phyloP scores from a whole-genome alignment of 1,140 invertebrate genomes.

The Drosophila mayri region DNA sequence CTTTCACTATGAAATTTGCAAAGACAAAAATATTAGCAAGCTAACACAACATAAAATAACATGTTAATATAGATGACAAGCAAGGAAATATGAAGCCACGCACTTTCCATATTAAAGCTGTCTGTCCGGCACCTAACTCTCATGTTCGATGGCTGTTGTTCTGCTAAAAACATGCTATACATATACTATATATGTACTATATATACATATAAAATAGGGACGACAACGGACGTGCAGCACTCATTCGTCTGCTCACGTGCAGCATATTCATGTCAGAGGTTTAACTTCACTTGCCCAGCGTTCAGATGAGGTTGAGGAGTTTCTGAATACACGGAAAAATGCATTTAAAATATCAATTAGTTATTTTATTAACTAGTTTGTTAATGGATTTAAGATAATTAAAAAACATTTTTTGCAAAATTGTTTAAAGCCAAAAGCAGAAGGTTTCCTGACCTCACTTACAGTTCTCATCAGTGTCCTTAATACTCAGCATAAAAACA shows the following conservation, averaged over 20 bases:
- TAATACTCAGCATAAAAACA: neutral
- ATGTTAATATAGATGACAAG: conserved; percentile 21
- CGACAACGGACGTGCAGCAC: conserved; percentile 30
- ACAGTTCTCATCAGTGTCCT: neutral
- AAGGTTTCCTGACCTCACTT: no score
- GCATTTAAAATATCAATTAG: no score
- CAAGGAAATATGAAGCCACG: neutral
- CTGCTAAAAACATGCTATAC: conserved; percentile 15
- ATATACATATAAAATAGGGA: conserved; percentile 1
- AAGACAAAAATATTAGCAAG: conserved; percentile 2
- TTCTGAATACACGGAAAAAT: neutral
- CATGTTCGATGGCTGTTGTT: conserved; percentile 26
- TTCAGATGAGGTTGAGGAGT: neutral
- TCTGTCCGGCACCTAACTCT: conserved; percentile 14
- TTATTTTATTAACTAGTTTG: neutral
- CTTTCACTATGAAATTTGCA: conserved; percentile 6
- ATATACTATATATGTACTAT: neutral
- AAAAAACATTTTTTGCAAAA: no score
- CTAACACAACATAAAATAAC: conserved; percentile 13
- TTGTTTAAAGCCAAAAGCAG: neutral
- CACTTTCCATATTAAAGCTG: conserved; percentile 24
- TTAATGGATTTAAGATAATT: no score
- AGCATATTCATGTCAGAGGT: conserved; percentile 48
- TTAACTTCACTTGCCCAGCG: conserved; percentile 18
- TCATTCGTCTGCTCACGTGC: conserved; percentile 40